phyloP scores from a whole-genome alignment of 1,140 invertebrate genomes.

The Bombus confusus region DNA sequence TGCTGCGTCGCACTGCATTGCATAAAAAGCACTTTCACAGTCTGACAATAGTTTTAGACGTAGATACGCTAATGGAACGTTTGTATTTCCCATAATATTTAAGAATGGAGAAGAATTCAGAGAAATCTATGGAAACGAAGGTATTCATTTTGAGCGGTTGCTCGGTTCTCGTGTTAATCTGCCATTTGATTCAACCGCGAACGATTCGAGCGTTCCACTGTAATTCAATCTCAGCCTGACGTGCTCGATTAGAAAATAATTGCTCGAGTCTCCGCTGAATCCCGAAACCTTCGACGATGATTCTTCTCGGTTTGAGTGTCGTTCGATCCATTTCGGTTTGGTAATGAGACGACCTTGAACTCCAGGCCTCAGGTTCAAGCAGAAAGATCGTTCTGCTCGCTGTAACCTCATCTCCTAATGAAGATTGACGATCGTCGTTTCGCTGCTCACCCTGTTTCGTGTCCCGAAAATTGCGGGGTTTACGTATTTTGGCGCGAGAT shows the following conservation, averaged over 20 bases:
- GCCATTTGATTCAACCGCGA: not conserved
- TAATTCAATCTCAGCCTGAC: not conserved
- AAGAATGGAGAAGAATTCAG: not conserved
- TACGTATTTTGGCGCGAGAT: not conserved
- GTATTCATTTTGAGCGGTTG: not conserved
- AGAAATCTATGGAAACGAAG: too few relatives aligned
- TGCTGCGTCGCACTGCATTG: too few relatives aligned
- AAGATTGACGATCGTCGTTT: not conserved
- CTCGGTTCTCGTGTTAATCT: not conserved
- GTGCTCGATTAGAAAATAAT: constrained; percentile 31
- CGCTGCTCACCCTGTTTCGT: not conserved
- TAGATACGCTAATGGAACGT: too few relatives aligned
- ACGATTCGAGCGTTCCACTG: not conserved
- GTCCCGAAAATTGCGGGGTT: not conserved
- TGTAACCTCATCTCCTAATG: not conserved
- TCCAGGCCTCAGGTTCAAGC: not conserved
- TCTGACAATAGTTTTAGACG: too few relatives aligned
- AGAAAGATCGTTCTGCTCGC: not conserved
- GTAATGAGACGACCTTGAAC: constrained; percentile 9
- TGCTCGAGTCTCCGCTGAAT: constrained; percentile 4
- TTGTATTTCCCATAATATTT: too few relatives aligned
- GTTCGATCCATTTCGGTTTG: constrained; percentile 14
- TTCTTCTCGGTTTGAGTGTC: constrained; percentile 17
- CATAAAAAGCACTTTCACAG: too few relatives aligned
- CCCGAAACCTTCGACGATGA: not conserved